Conservation (phyloP, 1,140 invertebrate species). For the Hyles euphorbiae region DNA sequence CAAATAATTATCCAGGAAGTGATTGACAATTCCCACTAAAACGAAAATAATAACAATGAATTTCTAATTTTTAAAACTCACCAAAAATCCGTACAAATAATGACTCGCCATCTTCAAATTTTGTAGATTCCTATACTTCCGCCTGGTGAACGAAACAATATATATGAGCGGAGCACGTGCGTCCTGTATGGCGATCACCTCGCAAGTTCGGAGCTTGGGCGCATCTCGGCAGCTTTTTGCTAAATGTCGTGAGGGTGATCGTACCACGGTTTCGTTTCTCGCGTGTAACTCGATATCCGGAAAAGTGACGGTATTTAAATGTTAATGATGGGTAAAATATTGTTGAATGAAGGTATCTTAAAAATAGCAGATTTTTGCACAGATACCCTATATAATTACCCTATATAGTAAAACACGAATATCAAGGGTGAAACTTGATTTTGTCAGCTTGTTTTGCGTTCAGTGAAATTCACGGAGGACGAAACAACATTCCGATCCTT, state of each 20-base stretch:
- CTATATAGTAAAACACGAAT: too few species aligned
- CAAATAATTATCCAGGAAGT: too few species aligned
- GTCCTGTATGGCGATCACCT: slow-evolving; percentile 21
- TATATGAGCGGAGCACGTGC: slow-evolving; percentile 21
- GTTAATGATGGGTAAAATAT: background rate
- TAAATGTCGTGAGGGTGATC: slow-evolving; percentile 13
- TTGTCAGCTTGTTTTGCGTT: too few species aligned
- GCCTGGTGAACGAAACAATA: too few species aligned
- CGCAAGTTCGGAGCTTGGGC: slow-evolving; percentile 28
- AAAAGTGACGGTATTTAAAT: background rate
- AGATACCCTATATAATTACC: too few species aligned
- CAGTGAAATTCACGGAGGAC: too few species aligned
- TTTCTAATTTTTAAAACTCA: slow-evolving; percentile 15
- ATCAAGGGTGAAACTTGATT: too few species aligned
- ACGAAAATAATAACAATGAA: too few species aligned
- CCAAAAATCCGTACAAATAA: slow-evolving; percentile 25
- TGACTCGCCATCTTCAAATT: slow-evolving; percentile 23
- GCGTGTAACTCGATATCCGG: slow-evolving; percentile 4
- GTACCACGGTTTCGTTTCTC: slow-evolving; percentile 26
- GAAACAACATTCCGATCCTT: too few species aligned
- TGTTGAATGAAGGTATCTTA: background rate
- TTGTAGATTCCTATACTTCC: background rate
- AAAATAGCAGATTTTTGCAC: too few species aligned
- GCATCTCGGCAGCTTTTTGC: slow-evolving; percentile 42
- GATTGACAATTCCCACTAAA: too few species aligned